phyloP scores from a whole-genome alignment of 2,888 invertebrate species.

The Heliconius hortense region DNA sequence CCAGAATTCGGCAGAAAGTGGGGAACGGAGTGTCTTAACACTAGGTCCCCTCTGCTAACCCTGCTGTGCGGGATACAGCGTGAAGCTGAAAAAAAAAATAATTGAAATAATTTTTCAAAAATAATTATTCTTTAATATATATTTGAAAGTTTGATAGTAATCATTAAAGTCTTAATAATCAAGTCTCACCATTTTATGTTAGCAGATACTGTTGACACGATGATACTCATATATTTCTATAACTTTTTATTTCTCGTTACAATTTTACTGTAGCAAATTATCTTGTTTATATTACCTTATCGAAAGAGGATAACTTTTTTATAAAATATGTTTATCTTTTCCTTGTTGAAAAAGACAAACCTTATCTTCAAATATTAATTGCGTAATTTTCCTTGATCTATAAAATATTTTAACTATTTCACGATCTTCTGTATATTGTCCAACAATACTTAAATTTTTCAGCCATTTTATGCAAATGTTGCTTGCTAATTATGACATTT shows the following conservation, averaged over 20 bases:
- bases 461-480: neutral
- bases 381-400: slow-evolving; percentile 27
- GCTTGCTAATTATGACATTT: neutral
- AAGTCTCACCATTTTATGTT: too few relatives aligned
- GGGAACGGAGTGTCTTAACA: too few relatives aligned
- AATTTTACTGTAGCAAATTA: neutral
- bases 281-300: slow-evolving; percentile 21
- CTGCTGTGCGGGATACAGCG: too few relatives aligned
- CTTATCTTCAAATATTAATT: neutral
- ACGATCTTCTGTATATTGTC: neutral
- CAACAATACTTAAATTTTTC: neutral
- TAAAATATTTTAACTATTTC: neutral
- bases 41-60: too few relatives aligned
- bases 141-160: too few relatives aligned
- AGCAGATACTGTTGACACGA: too few relatives aligned
- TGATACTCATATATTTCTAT: neutral
- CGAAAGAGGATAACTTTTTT: neutral
- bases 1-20: too few relatives aligned
- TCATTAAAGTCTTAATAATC: too few relatives aligned
- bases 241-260: neutral
- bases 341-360: neutral
- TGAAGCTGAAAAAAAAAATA: too few relatives aligned
- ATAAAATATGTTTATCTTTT: slow-evolving; percentile 12
- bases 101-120: too few relatives aligned
- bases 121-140: too few relatives aligned